Percentiles rank a stretch among this genome's conserved stretches.
These are phyloP conservation scores for Rousettus madagascariensis DNA, from an alignment of 2,797 vertebrate species.

Conservation along the genomic window DNA sequence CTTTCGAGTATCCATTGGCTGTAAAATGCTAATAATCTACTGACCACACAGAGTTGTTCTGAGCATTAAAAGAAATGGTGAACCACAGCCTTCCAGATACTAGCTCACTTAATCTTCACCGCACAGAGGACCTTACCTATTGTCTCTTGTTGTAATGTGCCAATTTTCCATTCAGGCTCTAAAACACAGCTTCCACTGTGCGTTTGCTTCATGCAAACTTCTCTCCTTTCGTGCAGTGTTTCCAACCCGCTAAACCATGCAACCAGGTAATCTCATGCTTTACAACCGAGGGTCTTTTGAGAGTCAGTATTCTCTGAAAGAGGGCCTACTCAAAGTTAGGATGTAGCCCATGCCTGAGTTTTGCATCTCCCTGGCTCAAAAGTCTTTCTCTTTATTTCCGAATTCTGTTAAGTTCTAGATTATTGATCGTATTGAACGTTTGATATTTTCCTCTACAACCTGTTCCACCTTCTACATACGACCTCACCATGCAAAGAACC, in stretches of 20 bases:
- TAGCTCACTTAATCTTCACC: background rate
- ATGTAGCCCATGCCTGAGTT: background rate
- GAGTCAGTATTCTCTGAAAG: background rate
- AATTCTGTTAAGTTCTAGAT: constrained; percentile 33
- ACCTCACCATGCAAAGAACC: background rate
- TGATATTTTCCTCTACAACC: background rate
- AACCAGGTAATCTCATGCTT: background rate
- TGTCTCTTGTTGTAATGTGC: background rate
- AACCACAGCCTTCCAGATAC: background rate
- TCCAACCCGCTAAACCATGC: background rate
- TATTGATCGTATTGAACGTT: background rate
- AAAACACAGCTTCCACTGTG: background rate
- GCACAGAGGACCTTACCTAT: background rate
- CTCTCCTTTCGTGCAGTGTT: background rate
- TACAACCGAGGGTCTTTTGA: background rate
- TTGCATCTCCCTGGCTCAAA: background rate
- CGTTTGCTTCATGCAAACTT: background rate
- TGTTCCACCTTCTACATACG: background rate
- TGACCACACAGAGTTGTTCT: background rate
- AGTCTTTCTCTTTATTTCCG: background rate
- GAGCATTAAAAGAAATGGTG: background rate
- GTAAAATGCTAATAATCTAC: background rate
- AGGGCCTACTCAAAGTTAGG: background rate
- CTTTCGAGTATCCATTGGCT: background rate
- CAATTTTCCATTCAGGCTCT: background rate